Conservation (phyloP, 2,888 invertebrate species). For the Athalia cordata region DNA sequence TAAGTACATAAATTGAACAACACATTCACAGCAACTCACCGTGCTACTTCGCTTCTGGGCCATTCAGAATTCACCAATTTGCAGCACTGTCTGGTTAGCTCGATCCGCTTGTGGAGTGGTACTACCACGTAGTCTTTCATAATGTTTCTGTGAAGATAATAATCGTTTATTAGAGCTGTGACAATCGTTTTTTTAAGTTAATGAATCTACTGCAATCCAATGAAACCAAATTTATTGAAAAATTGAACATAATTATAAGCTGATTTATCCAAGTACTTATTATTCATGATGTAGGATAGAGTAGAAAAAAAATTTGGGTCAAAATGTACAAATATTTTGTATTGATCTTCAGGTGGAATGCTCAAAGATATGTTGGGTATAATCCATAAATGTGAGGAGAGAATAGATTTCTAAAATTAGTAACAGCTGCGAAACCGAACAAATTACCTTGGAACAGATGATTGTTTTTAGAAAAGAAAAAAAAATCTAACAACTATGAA, state of each 20-base stretch:
- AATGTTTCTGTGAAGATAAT: constrained; percentile 55
- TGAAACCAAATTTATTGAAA: not conserved
- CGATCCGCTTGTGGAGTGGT: constrained; percentile 83
- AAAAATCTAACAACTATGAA: constrained; percentile 18
- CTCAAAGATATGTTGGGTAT: constrained; percentile 1
- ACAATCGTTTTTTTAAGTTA: not conserved
- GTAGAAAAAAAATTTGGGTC: constrained; percentile 28
- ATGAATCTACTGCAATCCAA: not conserved
- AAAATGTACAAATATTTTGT: constrained; percentile 23
- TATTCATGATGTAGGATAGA: not conserved
- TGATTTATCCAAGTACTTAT: not conserved
- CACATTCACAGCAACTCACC: constrained; percentile 70
- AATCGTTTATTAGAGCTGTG: not conserved
- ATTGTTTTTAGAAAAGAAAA: constrained; percentile 29
- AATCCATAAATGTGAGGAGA: constrained; percentile 35
- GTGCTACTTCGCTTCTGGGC: constrained; percentile 87
- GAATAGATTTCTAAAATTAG: constrained; percentile 32
- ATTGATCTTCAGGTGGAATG: constrained; percentile 1
- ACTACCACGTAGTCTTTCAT: constrained; percentile 75
- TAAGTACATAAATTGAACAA: not conserved
- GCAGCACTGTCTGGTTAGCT: constrained; percentile 83
- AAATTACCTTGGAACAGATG: constrained; percentile 42
- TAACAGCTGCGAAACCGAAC: constrained; percentile 31
- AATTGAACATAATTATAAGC: not conserved
- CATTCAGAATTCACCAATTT: constrained; percentile 90